Percentiles rank a stretch among this genome's conserved stretches.
These are phyloP conservation scores for Chymomyza procnemis DNA, from an alignment of 2,888 invertebrate genomes.

Conservation along the genomic window DNA sequence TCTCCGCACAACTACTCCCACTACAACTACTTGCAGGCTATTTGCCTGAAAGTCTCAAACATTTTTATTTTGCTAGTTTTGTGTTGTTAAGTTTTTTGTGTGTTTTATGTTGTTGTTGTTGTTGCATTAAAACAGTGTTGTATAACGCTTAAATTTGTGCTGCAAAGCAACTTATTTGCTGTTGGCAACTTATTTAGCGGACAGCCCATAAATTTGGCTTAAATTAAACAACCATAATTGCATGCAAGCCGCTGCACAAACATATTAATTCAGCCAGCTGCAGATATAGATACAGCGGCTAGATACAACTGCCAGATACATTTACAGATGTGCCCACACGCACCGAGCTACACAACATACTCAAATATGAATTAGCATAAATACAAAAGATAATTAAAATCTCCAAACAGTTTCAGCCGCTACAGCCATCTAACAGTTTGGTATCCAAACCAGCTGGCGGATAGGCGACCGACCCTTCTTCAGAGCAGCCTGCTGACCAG, in stretches of 20 bases:
- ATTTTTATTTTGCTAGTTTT: slow-evolving; percentile 48
- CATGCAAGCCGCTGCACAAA: slow-evolving; percentile 35
- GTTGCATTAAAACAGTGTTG: slow-evolving; percentile 16
- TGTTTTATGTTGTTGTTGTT: neutral
- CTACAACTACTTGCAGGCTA: slow-evolving; percentile 26
- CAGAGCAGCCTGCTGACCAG: neutral
- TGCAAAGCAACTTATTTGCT: slow-evolving; percentile 19
- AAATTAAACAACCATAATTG: slow-evolving; percentile 67
- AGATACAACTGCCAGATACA: slow-evolving; percentile 18
- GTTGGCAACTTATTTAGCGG: slow-evolving; percentile 49
- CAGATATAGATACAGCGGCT: slow-evolving; percentile 15
- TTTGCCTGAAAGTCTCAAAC: slow-evolving; percentile 7
- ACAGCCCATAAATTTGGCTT: slow-evolving; percentile 57
- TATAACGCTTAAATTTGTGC: slow-evolving; percentile 23
- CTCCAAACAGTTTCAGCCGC: slow-evolving; percentile 39
- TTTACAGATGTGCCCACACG: slow-evolving; percentile 23
- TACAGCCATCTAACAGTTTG: neutral
- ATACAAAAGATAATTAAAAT: slow-evolving; percentile 74
- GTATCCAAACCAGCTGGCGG: slow-evolving; percentile 16
- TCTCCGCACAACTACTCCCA: slow-evolving; percentile 9
- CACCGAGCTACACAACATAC: slow-evolving; percentile 45
- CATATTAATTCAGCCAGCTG: slow-evolving; percentile 13
- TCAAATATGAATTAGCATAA: slow-evolving; percentile 74
- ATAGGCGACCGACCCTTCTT: too few relatives aligned
- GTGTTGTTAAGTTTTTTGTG: neutral